Conservation (phyloP, 2,888 invertebrate genomes). For the Drosophila demipolita region DNA sequence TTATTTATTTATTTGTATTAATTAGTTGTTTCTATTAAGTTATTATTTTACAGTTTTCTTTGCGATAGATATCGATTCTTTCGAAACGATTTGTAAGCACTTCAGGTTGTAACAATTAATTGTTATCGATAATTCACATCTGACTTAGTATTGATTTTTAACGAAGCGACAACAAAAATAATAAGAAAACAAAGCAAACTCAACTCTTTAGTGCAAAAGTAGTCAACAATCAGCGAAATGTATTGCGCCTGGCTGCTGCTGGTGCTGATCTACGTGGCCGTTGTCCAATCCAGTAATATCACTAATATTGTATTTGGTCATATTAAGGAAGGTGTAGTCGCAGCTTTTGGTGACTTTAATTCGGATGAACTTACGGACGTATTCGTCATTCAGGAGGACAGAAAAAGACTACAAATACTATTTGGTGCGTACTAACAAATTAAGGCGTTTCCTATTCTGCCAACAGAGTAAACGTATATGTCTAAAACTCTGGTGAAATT, state of each 20-base stretch:
- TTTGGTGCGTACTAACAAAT: conserved; percentile 85
- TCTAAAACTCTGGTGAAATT: not conserved
- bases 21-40: conserved; percentile 61
- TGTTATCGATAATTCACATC: conserved; percentile 56
- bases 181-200: conserved; percentile 43
- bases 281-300: conserved; percentile 87
- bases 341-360: conserved; percentile 98
- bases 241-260: conserved; percentile 41
- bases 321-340: conserved; percentile 90
- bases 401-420: conserved; percentile 89
- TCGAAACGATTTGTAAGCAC: conserved; percentile 13
- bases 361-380: conserved; percentile 97
- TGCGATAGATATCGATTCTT: conserved; percentile 42
- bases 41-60: conserved; percentile 58
- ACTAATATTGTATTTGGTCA: conserved; percentile 91
- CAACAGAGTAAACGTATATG: not conserved
- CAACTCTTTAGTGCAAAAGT: conserved; percentile 27
- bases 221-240: conserved; percentile 30
- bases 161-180: conserved; percentile 53
- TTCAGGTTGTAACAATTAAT: conserved; percentile 31
- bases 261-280: conserved; percentile 19
- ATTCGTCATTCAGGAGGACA: conserved; percentile 90
- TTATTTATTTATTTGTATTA: conserved; percentile 29
- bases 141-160: conserved; percentile 72
- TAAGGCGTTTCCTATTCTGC: not conserved